phyloP scores from a whole-genome alignment of 2,113 vertebrate species.

The Colius striatus region DNA sequence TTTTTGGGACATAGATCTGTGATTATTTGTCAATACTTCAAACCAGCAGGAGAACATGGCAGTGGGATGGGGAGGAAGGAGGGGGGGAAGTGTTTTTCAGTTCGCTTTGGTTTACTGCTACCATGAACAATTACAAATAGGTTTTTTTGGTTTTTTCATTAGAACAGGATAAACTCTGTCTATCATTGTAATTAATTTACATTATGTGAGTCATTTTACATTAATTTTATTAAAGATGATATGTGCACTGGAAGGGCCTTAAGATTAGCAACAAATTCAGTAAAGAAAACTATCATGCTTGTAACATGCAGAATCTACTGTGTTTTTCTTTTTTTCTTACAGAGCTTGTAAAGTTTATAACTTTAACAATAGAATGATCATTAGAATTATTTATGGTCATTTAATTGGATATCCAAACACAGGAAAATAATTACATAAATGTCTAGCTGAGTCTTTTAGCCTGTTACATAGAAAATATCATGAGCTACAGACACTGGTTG shows the following conservation, averaged over 20 bases:
- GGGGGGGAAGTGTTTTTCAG: neutral
- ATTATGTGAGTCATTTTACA: neutral
- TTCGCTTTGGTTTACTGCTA: neutral
- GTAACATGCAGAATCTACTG: neutral
- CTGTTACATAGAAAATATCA: neutral
- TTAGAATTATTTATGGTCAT: neutral
- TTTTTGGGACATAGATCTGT: neutral
- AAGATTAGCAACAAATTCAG: neutral
- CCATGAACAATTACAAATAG: neutral
- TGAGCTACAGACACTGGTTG: neutral
- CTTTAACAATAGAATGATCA: neutral
- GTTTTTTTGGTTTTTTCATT: neutral
- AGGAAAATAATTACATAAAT: neutral
- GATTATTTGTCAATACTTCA: neutral
- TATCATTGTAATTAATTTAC: slow-evolving; percentile 8
- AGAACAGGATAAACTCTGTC: neutral
- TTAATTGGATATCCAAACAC: neutral
- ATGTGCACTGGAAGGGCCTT: neutral
- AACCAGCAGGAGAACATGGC: neutral
- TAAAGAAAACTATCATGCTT: neutral
- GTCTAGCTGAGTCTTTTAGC: neutral
- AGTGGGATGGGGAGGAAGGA: no score
- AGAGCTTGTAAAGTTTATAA: neutral
- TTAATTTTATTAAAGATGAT: slow-evolving; percentile 1
- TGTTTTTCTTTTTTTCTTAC: neutral